Base-by-base conservation (phyloP, 1,140 invertebrate genomes). In the Macrobrachium rosenbergii region DNA sequence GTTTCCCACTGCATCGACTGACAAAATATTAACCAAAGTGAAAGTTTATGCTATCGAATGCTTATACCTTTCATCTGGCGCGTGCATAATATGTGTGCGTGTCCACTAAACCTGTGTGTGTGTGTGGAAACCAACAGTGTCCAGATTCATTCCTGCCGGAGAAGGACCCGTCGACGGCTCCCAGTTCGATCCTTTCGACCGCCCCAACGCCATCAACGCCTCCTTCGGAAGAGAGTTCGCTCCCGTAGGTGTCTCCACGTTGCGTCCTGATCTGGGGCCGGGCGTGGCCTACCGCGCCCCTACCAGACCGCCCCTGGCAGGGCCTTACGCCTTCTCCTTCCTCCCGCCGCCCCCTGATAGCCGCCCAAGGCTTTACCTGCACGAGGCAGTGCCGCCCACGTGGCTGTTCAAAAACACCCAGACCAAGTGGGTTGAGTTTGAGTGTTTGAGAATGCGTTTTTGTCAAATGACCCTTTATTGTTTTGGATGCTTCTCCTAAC, bases 281-380 rank as follows among this genome's bases (percentile, higher is more conserved):
- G 91, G 92, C 14, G 83, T 92, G n/a, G 90, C 80, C 43, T 91
- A 90, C 78, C 88, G 89, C 60, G 93, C 94, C 58, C 95, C 94
- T 88, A 96, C 96, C 5, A 93, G 96, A 90, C 95, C 96, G 52
- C 96, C 96, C 16, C 92, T 95, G 89, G 96, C 96, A 82, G 97
- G 97, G 72, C 96, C 96, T 86, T 98, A 97, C 91, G 97, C 97
- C 76, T 98, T 98, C 93, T 97, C 96, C 91, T 94, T 96, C 86
- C 95, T 97, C 80, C 96, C 96, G 37, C 93, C 94, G 88, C 95
- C 96, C 64, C 95, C 95, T 84, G 95, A 95, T 91, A 94, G 94
- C 79, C 88, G 88, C 91, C 96, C 96, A 59, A 94, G 95, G 89
- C 94, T 96, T 90, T 96, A 96, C 92, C 94, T 97, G 89, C 94